Conservation (phyloP, 2,113 vertebrate genomes). For the Macaca fascicularis region T2T-MFA8v1.1 NC_088384.1:80745001-80745500, state of each 20-base stretch:
- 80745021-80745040: not conserved
- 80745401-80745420: not conserved
- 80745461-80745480: not conserved
- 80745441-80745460: not conserved
- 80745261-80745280: not conserved
- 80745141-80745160: not conserved
- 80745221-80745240: not conserved
- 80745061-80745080: not conserved
- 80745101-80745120: not conserved
- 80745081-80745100: not conserved
- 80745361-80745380: not conserved
- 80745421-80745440: not conserved
- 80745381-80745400: not conserved
- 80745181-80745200: not conserved
- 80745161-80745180: not conserved
- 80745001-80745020: not conserved
- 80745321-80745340: not conserved
- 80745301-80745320: not conserved
- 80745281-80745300: not conserved
- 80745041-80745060: no score
- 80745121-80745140: not conserved
- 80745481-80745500: not conserved
- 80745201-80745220: not conserved
- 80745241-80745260: not conserved
- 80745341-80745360: not conserved